phyloP scores from a whole-genome alignment of 1,140 invertebrate genomes.

The Apolygus lucorum region DNA sequence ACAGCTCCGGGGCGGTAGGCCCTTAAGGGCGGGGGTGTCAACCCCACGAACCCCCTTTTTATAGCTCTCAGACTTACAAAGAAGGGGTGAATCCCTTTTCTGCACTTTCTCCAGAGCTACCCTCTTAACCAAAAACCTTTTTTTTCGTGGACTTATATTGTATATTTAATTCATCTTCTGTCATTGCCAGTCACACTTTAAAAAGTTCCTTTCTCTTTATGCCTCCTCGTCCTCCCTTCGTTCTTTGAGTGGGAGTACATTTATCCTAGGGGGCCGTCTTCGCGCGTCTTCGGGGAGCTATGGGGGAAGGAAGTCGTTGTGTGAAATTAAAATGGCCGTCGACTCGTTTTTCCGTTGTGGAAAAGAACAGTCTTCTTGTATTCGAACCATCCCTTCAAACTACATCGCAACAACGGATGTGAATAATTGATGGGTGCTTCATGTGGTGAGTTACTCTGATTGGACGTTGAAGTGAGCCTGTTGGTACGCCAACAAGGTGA shows the following conservation, averaged over 20 bases:
- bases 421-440: no score
- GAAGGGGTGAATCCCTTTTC: slow-evolving; percentile 5
- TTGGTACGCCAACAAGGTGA: no score
- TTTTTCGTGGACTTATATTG: slow-evolving; percentile 1
- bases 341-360: no score
- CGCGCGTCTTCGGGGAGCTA: not conserved
- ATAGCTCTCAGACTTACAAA: slow-evolving; percentile 10
- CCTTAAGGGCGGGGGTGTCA: not conserved
- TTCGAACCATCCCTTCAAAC: no score
- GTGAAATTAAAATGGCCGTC: not conserved
- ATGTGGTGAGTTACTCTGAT: not conserved
- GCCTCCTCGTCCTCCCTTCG: not conserved
- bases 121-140: slow-evolving; percentile 11
- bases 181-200: slow-evolving; percentile 13
- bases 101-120: not conserved
- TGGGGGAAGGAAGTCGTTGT: not conserved
- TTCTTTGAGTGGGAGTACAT: not conserved
- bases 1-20: not conserved
- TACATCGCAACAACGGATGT: no score
- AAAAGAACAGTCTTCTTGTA: no score
- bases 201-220: not conserved
- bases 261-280: not conserved
- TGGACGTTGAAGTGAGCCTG: not conserved
- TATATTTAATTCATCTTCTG: slow-evolving; percentile 17
- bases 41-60: not conserved